Conservation (phyloP, 2,888 invertebrate genomes). For the Acanthacorydalis orientalis region DNA sequence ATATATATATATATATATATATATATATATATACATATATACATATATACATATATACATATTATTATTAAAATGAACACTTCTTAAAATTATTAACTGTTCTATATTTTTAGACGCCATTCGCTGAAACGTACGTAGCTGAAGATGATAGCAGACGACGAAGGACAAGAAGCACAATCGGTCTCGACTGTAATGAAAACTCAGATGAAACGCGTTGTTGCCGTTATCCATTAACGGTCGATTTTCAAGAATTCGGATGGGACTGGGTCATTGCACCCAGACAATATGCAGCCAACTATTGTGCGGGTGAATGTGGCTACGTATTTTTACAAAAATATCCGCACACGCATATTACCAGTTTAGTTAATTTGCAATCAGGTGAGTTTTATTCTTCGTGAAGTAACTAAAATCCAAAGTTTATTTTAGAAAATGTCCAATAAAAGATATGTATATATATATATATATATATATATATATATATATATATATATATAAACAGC, state of each 20-base stretch:
- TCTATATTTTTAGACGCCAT: conserved; percentile 31
- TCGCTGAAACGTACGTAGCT: conserved; percentile 32
- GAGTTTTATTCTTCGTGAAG: too few relatives aligned
- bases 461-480: too few relatives aligned
- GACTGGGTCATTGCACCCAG: conserved; percentile 96
- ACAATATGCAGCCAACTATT: conserved; percentile 88
- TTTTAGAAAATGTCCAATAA: too few relatives aligned
- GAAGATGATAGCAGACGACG: conserved; percentile 37
- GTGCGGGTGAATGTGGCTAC: conserved; percentile 85
- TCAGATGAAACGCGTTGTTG: conserved; percentile 71
- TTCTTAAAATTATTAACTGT: conserved; percentile 1
- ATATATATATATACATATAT: too few relatives aligned
- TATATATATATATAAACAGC: too few relatives aligned
- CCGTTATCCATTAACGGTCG: conserved; percentile 81
- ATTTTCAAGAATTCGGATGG: conserved; percentile 93
- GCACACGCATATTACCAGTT: conserved; percentile 74
- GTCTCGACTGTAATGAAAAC: conserved; percentile 69
- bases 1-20: too few relatives aligned
- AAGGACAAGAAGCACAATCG: conserved; percentile 59
- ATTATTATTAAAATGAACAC: too few relatives aligned
- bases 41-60: too few relatives aligned
- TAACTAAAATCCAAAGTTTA: too few relatives aligned
- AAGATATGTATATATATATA: too few relatives aligned
- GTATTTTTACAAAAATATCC: conserved; percentile 74
- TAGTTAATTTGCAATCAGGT: conserved; percentile 34